Evolutionary conservation across 2,888 invertebrate species (phyloP), one percentile per base, ranked within the genome.

Genomic region (Malthinus flaveolus): DNA sequence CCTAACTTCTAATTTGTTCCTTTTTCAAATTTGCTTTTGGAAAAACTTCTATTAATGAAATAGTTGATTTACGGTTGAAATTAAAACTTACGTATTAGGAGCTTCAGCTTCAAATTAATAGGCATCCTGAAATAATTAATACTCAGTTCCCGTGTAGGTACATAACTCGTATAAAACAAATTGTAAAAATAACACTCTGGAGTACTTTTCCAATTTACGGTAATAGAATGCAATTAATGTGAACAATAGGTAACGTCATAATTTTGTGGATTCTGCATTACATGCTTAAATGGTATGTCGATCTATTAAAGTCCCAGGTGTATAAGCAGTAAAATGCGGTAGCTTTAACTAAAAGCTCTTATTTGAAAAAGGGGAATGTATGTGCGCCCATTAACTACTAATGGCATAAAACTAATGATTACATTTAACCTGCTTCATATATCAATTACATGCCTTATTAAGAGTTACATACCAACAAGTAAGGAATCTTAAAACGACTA

Each of bases 361-460:
- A 68, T 69, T 66, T 65, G 66, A 68, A 67, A 64, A 65, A 61
- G 66, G 64, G 66, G 68, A 68, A 67, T 67, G 63, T 58, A 62
- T 66, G 66, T 66, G 65, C 67, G 65, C 65, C 62, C 67, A 62
- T 66, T 68, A 66, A 66, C 64, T 67, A 56, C 56, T 58, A 59
- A 56, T 57, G 61, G 64, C 63, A 65, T 64, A 62, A 66, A 66
- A 59, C 66, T 68, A 68, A 68, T 68, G 63, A 65, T 68, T 65
- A 64, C 67, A 67, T 65, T 67, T 66, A 62, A 60, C 60, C 67
- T 62, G 63, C 64, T 64, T 66, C 65, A 65, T 68, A 68, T 66
- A 67, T 68, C 68, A 67, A 70, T 70, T 70, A 68, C 70, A 68
- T 70, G 68, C 68, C 60, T 56, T 67, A 68, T 68, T 70, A 67